Evolutionary conservation across 2,888 invertebrate species (phyloP).

Genomic region (Brachylomia viminalis): DNA sequence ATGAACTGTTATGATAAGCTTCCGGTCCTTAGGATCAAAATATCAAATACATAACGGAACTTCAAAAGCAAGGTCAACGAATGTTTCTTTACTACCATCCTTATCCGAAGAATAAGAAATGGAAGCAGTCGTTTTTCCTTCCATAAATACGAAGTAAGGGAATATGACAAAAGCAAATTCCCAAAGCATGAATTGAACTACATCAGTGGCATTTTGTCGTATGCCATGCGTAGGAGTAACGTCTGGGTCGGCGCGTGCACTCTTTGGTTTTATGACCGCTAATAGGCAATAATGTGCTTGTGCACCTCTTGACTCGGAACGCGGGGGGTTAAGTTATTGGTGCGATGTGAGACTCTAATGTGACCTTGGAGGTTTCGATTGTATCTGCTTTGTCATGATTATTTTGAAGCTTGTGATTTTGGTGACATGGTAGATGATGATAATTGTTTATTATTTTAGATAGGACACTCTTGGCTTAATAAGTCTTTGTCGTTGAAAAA

Average conservation of each 20-base stretch:
- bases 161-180: slow-evolving; percentile 33
- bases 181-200: slow-evolving; percentile 49
- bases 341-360: slow-evolving; percentile 63
- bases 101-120: not conserved
- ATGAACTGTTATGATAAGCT: not conserved
- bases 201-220: slow-evolving; percentile 64
- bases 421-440: slow-evolving; percentile 21
- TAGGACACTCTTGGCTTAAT: not conserved
- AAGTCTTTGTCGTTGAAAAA: not conserved
- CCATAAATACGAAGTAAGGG: not conserved
- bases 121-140: not conserved
- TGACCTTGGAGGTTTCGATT: slow-evolving; percentile 60
- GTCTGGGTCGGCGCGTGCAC: slow-evolving; percentile 70
- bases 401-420: slow-evolving; percentile 18
- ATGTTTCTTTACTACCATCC: too few species aligned
- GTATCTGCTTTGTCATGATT: slow-evolving; percentile 38
- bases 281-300: slow-evolving; percentile 81
- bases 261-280: slow-evolving; percentile 79
- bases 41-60: not conserved
- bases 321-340: slow-evolving; percentile 78
- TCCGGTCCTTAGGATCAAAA: not conserved
- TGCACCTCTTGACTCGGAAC: slow-evolving; percentile 77
- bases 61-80: not conserved
- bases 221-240: slow-evolving; percentile 71
- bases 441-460: not conserved